Evolutionary conservation across 2,797 vertebrate species (phyloP).

Genomic region (Lithobates pipiens): DNA sequence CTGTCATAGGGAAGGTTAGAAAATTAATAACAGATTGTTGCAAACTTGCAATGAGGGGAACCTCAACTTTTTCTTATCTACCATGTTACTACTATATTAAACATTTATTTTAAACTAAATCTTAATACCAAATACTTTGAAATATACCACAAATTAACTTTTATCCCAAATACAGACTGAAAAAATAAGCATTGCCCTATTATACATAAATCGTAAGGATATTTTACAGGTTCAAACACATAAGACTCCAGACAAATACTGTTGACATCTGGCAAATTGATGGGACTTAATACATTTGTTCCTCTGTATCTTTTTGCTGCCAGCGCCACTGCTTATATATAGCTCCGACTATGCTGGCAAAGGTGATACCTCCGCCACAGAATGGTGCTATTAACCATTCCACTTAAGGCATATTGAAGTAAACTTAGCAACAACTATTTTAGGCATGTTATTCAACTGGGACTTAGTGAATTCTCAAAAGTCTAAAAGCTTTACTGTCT

Average conservation of each 20-base stretch:
- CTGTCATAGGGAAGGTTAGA: no score
- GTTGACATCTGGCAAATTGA: neutral
- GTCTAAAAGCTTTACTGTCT: constrained; percentile 72
- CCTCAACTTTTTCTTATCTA: no score
- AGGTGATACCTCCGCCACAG: neutral
- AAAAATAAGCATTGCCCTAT: no score
- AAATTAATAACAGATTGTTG: no score
- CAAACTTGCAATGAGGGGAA: no score
- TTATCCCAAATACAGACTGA: no score
- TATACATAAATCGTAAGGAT: neutral
- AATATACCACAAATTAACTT: no score
- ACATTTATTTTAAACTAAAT: no score
- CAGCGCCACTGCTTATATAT: neutral
- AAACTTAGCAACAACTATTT: constrained; percentile 43
- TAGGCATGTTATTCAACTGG: constrained; percentile 69
- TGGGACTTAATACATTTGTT: neutral
- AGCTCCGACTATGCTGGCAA: neutral
- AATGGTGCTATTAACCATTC: neutral
- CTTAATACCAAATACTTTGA: no score
- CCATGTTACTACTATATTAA: no score
- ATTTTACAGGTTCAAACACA: neutral
- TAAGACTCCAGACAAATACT: neutral
- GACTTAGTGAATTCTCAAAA: constrained; percentile 71
- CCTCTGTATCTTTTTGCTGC: neutral
- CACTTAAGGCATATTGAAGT: neutral